phyloP scores from a whole-genome alignment of 2,888 invertebrate genomes.

The Agonum fuliginosum region DNA sequence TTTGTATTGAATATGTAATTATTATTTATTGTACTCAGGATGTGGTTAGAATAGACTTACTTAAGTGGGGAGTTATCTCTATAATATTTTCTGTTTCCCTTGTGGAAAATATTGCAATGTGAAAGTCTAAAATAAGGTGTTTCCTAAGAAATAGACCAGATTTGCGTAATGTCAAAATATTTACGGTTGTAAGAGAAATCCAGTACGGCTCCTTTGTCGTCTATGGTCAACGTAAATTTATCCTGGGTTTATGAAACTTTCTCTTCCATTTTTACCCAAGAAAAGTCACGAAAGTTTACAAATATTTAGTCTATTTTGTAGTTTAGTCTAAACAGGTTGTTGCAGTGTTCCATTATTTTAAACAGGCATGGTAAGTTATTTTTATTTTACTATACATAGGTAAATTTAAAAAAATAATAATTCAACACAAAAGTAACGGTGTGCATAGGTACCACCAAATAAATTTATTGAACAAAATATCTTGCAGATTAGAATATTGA shows the following conservation, averaged over 20 bases:
- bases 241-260: slow-evolving; percentile 17
- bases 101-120: background rate
- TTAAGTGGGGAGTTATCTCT: no score
- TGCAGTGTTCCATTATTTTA: background rate
- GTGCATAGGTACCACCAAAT: no score
- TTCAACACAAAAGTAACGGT: no score
- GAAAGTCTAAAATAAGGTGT: slow-evolving; percentile 16
- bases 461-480: no score
- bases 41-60: no score
- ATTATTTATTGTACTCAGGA: no score
- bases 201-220: slow-evolving; percentile 22
- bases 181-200: slow-evolving; percentile 31
- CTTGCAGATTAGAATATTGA: no score
- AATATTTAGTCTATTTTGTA: slow-evolving; percentile 22
- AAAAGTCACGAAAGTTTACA: background rate
- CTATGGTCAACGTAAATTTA: background rate
- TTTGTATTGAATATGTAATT: no score
- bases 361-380: background rate
- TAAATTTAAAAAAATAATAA: no score
- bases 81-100: no score
- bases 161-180: slow-evolving; percentile 43
- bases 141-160: background rate
- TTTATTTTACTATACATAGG: background rate
- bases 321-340: slow-evolving; percentile 6
- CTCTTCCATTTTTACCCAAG: slow-evolving; percentile 33